phyloP scores from a whole-genome alignment of 2,113 vertebrate species.

The Amblyornis subalaris region DNA sequence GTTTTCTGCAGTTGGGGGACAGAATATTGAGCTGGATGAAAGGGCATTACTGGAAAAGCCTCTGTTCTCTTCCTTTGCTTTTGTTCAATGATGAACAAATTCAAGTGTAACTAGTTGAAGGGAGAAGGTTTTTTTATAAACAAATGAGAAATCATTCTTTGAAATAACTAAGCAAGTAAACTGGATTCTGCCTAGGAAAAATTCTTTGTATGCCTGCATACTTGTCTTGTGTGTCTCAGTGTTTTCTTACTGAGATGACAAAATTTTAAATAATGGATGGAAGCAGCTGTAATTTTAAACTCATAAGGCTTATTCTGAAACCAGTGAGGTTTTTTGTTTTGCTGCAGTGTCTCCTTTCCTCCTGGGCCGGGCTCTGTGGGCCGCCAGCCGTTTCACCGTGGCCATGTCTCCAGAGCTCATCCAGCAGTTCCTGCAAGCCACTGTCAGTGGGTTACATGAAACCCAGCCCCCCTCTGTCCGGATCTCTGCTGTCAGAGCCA shows the following conservation, averaged over 20 bases:
- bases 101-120: not conserved
- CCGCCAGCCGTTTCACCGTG: constrained; percentile 93
- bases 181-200: not conserved
- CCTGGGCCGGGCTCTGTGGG: constrained; percentile 93
- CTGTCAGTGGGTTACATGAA: constrained; percentile 92
- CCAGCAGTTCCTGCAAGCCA: constrained; percentile 97
- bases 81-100: not conserved
- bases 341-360: constrained; percentile 88
- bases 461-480: constrained; percentile 92
- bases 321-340: not conserved
- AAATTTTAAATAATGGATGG: not conserved
- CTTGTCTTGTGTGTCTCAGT: not conserved
- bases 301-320: not conserved
- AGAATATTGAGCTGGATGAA: not conserved
- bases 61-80: not conserved
- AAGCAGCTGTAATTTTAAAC: not conserved
- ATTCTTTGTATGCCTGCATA: not conserved
- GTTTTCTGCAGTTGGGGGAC: not conserved
- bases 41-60: not conserved
- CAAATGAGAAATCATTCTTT: not conserved
- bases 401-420: constrained; percentile 97
- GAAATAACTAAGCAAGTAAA: not conserved
- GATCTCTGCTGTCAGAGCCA: constrained; percentile 94
- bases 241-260: not conserved
- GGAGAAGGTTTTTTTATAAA: not conserved